Conservation (phyloP, 2,113 vertebrate genomes). For the Hyperoodon ampullatus region DNA sequence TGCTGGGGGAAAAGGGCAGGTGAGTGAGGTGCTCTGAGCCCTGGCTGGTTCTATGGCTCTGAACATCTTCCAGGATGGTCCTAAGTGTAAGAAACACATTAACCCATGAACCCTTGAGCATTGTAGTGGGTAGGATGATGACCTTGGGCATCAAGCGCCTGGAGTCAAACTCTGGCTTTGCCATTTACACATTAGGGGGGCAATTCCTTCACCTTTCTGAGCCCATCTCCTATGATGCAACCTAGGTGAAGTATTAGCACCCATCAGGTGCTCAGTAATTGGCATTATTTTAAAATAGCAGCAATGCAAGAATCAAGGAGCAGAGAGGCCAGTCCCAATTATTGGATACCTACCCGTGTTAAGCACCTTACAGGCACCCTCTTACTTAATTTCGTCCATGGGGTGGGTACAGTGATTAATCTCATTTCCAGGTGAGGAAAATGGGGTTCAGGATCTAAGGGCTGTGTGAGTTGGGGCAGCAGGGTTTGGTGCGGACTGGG, state of each 20-base stretch:
- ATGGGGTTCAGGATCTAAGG: no score
- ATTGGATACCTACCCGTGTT: rapidly evolving
- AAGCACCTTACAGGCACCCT: background rate
- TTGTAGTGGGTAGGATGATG: background rate
- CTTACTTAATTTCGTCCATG: background rate
- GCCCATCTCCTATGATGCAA: background rate
- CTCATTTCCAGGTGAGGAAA: background rate
- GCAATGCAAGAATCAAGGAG: background rate
- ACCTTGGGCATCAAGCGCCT: background rate
- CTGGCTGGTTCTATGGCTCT: background rate
- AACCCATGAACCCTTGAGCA: background rate
- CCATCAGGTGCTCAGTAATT: background rate
- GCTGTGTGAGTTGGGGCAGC: background rate
- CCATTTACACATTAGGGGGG: background rate
- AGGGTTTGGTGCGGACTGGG: background rate
- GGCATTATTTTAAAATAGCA: background rate
- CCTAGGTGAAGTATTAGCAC: background rate
- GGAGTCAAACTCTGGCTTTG: background rate
- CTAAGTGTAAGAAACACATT: background rate
- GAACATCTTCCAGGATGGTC: background rate
- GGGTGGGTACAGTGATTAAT: background rate
- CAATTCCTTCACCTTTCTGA: background rate
- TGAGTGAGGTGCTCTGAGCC: background rate
- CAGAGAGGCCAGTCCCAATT: background rate
- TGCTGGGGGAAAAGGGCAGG: background rate